Evolutionary conservation across 2,888 invertebrate species (phyloP), one percentile per base, ranked within the genome.

Genomic region (Rosalia funebris): DNA sequence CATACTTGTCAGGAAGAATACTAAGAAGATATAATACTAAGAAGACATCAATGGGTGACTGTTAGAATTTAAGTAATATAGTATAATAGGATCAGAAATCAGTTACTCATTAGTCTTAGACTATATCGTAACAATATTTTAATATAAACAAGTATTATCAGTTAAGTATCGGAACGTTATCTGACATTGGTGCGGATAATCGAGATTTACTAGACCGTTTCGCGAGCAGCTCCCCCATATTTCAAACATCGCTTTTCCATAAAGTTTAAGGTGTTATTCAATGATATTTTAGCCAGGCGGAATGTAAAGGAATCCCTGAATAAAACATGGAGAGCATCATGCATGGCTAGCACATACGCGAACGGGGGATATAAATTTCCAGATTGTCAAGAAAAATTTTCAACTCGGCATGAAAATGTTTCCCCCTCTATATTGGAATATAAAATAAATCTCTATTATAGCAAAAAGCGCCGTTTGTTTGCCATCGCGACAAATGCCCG

Each of bases 331-430:
- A 63, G 67, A 63, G 60, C 71, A 74, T 77, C 73, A 75, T 75
- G 72, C 71, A 76, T 71, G 73, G 71, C 65, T 71, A 69, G 71
- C 74, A 71, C 71, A 72, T 70, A 66, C 70, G 69, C 64, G 67
- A 70, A 72, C 74, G 75, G 73, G 69, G 70, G 70, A 70, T 71
- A 76, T 78, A 77, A 76, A 77, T 77, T 77, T 70, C 71, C 73
- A 68, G 75, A 77, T 78, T 78, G 78, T 76, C 75, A 74, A 72
- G 75, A 73, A 73, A 75, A 75, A 76, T 77, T 77, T 75, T 75
- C 70, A 73, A 72, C 73, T 75, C 70, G 66, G 71, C 74, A 67
- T 68, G 71, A 73, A 75, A 74, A 72, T 71, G 72, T 71, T 72
- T 71, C n/a, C 72, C 72, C 68, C 71, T 70, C 71, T 50, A 73